Base-by-base conservation (phyloP, 2,113 vertebrate species). In the Stercorarius parasiticus region DNA sequence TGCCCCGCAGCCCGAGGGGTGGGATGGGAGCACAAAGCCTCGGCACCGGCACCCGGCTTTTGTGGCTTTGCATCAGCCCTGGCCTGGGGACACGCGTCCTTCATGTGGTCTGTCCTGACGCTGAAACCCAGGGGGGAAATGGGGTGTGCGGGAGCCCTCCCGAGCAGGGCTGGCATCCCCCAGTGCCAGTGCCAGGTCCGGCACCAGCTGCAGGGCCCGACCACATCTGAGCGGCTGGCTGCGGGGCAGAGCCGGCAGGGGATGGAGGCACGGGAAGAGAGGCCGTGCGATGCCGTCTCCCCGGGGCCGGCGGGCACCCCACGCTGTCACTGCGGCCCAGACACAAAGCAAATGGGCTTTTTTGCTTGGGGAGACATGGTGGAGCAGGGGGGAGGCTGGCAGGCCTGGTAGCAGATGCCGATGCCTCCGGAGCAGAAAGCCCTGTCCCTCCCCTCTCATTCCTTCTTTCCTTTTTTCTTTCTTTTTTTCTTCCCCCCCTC, bases 21-120 rank as follows among this genome's bases (percentile, higher is more conserved):
- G 6, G 32, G 25, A 59, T 4, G 34, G 78, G 26, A 73, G 10
- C 59, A 11, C 0, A 0, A 49, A 77, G n/a, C 30, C 47, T 56
- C 0, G 0, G 34, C 53, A 26, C 15, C 0, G 4, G 9, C 0
- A 2, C n/a, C 21, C 0, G 3, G 23, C 45, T 27, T 5, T 4
- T 23, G 59, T 13, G 53, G 58, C 66, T 73, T 62, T 20, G 27
- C 72, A 5, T 36, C 65, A 3, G 5, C 74, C n/a, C 56, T 64
- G 7, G 6, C 49, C 58, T 14, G 7, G 61, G 66, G 56, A 82
- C 3, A 4, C 2, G 2, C 0, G 0, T 69, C 71, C 83, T 72
- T 27, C 7, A 0, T 15, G 43, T 38, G 25, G 23, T 34, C 32
- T 55, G 38, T n/a, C 45, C 86, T 1, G 6, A 8, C 0, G 3